Evolutionary conservation across 2,113 vertebrate species (phyloP), one percentile per base, ranked within the genome.

Genomic region (Myiozetetes cayanensis): DNA sequence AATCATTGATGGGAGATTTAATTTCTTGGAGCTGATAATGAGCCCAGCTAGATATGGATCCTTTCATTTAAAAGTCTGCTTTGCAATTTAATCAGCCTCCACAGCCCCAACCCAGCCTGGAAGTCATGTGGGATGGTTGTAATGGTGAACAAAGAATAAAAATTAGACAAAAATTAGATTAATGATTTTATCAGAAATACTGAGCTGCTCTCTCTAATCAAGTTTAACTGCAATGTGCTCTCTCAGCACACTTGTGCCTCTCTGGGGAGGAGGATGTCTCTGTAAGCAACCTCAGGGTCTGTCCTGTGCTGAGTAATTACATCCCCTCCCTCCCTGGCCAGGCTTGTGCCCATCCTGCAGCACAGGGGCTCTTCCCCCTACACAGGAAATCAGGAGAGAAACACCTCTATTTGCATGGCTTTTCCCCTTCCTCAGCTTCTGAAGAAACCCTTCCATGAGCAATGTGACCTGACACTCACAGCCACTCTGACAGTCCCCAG

Each of bases 21-120:
- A 96, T 95, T 94, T 87, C 92, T 93, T 74, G 75, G 87, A 93
- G 73, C 87, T 90, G 95, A 91, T 94, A 96, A 95, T 41, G 74
- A 96, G 50, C 11, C 35, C 4, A 43, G 81, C 78, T 41, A 55
- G 93, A 89, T 95, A 95, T 83, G 85, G 93, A 96, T 93, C 87
- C 91, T 95, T 91, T 80, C 89, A 82, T 94, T 93, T 93, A 58
- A 66, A 91, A 91, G 67, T 71, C 80, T 68, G 61, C 80, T 75
- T 65, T 88, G 84, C 77, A 91, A 85, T 91, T 95, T 80, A 94
- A 96, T 96, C 94, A 93, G 87, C 75, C 67, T 81, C 30, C 77
- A 86, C 72, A 83, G 85, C 75, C 83, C 47, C 84, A 22, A 27
- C 56, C 14, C 61, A 59, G 87, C 81, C 79, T 53, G 61, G 19